These are phyloP conservation scores for Drosophila nr. medialis DNA, from an alignment of 2,888 invertebrate genomes.

Conservation along the genomic window DNA sequence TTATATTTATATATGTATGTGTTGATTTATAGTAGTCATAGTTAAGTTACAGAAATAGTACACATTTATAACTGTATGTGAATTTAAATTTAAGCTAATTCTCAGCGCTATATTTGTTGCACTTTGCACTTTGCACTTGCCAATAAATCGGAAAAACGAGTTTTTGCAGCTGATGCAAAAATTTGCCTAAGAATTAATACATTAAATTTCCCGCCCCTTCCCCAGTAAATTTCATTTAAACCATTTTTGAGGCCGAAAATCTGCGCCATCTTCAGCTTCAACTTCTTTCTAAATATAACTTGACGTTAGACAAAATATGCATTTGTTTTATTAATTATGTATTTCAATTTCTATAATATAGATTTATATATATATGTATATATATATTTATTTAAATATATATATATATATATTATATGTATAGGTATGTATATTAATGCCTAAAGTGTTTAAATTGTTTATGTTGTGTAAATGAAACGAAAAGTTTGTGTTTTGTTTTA, in stretches of 20 bases:
- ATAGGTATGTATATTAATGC: constrained; percentile 42
- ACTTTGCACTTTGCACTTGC: constrained; percentile 36
- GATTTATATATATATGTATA: constrained; percentile 28
- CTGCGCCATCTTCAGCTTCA: constrained; percentile 35
- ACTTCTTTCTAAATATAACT: constrained; percentile 68
- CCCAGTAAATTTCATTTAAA: constrained; percentile 55
- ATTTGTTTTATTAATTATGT: constrained; percentile 36
- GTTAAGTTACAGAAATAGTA: constrained; percentile 60
- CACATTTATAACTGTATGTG: constrained; percentile 64
- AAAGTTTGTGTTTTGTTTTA: constrained; percentile 55
- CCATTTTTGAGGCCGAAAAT: constrained; percentile 47
- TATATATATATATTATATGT: constrained; percentile 40
- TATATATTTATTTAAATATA: constrained; percentile 33
- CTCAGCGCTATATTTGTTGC: constrained; percentile 19
- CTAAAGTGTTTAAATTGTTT: constrained; percentile 47
- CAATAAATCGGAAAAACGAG: constrained; percentile 46
- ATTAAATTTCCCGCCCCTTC: constrained; percentile 15
- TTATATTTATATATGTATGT: constrained; percentile 36
- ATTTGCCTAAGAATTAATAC: constrained; percentile 58
- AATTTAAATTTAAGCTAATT: constrained; percentile 68
- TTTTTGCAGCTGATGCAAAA: constrained; percentile 47
- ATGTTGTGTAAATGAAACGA: constrained; percentile 66
- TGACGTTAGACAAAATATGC: constrained; percentile 76
- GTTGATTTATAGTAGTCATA: constrained; percentile 54
- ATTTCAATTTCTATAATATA: constrained; percentile 55